Evolutionary conservation across 2,888 invertebrate species (phyloP), one percentile per base, ranked within the genome.

Genomic region (Operophtera brumata): DNA sequence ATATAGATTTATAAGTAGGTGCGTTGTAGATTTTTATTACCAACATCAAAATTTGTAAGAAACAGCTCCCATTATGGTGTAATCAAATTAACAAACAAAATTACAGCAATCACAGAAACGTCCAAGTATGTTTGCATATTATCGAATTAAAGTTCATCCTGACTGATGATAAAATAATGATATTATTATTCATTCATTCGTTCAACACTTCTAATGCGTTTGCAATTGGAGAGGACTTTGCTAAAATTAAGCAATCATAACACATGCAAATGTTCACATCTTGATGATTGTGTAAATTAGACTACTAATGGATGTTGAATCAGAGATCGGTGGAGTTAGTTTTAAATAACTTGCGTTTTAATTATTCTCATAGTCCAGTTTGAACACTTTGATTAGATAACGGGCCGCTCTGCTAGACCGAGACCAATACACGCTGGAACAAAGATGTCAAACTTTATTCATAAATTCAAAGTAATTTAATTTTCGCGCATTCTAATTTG

Each of bases 91-190:
- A 51, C 37, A 12, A 25, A 32, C 47, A 30, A 56, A 47, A 52
- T 45, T 8, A 30, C 48, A 32, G 46, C 43, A 55, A 59, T 57
- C 43, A 52, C 1, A 55, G n/a, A 57, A 52, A 42, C 34, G 26
- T 37, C 6, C 13, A 36, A 54, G 47, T 48, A 43, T 59, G 47
- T 48, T 63, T 44, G 41, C 49, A 39, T 43, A 54, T 55, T 20
- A 32, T 1, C 41, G 35, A 45, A 56, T 53, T 34, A 53, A 8
- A 40, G 47, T 59, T 57, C 59, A n/a, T 59, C 55, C 43, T 58
- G 26, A 48, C 54, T 61, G 55, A 64, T 59, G 57, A 34, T 46
- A 56, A 20, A 61, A 59, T 61, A 61, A 64, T 61, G 52, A 50
- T 49, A 46, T 44, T 43, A 51, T 57, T 57, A 41, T 56, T 46